Conservation (phyloP, 2,113 vertebrate genomes). For the Micromys minutus region DNA sequence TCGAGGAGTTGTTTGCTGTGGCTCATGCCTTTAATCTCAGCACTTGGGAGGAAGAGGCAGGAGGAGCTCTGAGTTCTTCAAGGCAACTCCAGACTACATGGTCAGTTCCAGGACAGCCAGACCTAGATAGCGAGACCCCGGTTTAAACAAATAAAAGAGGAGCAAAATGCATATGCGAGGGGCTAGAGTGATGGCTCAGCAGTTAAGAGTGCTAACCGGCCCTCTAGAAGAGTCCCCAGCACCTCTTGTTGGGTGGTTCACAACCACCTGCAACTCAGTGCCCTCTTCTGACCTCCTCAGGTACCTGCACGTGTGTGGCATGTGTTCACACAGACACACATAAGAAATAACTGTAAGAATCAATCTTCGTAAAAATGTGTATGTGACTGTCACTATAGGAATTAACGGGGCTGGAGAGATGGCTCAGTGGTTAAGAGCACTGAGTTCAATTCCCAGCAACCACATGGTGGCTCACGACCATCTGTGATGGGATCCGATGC, state of each 20-base stretch:
- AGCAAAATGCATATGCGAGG: neutral
- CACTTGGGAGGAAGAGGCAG: neutral
- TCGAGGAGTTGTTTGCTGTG: neutral
- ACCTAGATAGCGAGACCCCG: neutral
- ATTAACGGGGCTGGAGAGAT: too few relatives aligned
- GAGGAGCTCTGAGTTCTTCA: neutral
- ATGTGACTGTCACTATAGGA: neutral
- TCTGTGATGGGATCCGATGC: too few relatives aligned
- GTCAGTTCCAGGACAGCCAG: neutral
- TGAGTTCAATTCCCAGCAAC: too few relatives aligned
- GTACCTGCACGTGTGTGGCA: too few relatives aligned
- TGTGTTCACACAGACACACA: neutral
- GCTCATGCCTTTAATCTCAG: neutral
- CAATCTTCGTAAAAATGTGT: neutral
- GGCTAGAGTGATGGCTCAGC: neutral
- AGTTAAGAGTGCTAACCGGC: too few relatives aligned
- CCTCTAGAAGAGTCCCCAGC: neutral
- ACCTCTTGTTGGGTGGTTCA: neutral
- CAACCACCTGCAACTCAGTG: neutral
- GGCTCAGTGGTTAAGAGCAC: too few relatives aligned
- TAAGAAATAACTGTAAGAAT: neutral
- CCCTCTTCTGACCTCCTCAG: neutral
- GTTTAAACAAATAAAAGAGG: neutral
- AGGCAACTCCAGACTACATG: too few relatives aligned
- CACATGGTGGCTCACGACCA: too few relatives aligned